A percentile compares a stretch with the other conserved stretches of the same genome.
Conservation (phyloP, 1,140 invertebrate species). For the Acromyrmex heyeri region DNA sequence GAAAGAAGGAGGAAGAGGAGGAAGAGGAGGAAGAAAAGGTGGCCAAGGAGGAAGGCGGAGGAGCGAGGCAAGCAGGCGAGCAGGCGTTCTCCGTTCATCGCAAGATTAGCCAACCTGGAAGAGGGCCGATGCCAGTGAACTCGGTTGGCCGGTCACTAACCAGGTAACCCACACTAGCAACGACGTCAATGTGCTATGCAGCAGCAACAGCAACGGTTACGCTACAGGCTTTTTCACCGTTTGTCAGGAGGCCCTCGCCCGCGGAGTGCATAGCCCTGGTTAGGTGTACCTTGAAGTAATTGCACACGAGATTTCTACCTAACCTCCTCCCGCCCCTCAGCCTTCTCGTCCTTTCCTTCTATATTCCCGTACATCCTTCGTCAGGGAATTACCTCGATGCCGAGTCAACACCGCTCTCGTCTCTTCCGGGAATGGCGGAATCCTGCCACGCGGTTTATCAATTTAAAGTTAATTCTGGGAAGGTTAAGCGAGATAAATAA, state of each 20-base stretch:
- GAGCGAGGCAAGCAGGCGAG: slow-evolving; percentile 50
- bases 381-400: slow-evolving; percentile 7
- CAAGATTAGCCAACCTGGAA: slow-evolving; percentile 86
- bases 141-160: slow-evolving; percentile 87
- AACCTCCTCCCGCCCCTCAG: slow-evolving; percentile 33
- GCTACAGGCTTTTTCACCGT: slow-evolving; percentile 85
- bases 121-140: slow-evolving; percentile 87
- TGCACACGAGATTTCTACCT: slow-evolving; percentile 57
- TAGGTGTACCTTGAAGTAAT: slow-evolving; percentile 64
- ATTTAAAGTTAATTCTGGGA: slow-evolving; percentile 29
- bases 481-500: not conserved
- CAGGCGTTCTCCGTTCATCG: slow-evolving; percentile 72
- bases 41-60: slow-evolving; percentile 27
- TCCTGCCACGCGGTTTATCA: slow-evolving; percentile 24
- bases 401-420: slow-evolving; percentile 33
- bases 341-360: slow-evolving; percentile 56
- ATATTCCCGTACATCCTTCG: slow-evolving; percentile 50
- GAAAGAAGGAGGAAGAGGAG: slow-evolving; percentile 26
- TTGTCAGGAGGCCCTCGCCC: slow-evolving; percentile 71
- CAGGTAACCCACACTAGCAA: slow-evolving; percentile 87
- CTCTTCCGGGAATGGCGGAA: slow-evolving; percentile 62
- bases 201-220: slow-evolving; percentile 82
- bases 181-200: slow-evolving; percentile 79
- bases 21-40: slow-evolving; percentile 64
- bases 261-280: slow-evolving; percentile 55